Base-by-base conservation (phyloP, 2,797 vertebrate species). In the Hafferia zeledoni region DNA sequence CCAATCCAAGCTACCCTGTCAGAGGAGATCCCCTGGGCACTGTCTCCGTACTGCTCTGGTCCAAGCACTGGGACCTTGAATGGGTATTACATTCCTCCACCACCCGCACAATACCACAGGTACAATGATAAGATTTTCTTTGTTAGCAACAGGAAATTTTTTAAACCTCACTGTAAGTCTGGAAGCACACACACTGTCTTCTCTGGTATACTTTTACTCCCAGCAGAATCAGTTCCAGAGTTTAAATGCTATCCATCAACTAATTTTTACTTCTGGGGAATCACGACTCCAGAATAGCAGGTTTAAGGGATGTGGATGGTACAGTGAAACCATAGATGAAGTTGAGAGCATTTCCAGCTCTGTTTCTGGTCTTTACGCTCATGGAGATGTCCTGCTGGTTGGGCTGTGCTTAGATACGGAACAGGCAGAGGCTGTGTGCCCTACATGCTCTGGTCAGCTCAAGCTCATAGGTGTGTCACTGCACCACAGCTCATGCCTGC, bases 361-460 rank as follows among this genome's bases (percentile, higher is more conserved):
- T 31, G 11, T 52, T 81, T 60, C 50, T 78, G 64, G 17, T 43
- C 59, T 69, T 72, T 43, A 22, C 87, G 64, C 55, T 83, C 46
- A 20, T 61, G 52, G 31, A 43, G 18, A 11, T 18, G 25, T 15
- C 4, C 6, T 71, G 12, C 16, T 78, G 47, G 7, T 31, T 0
- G 0, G 24, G 24, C 14, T 79, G 44, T 19, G 35, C 57, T 65
- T 28, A 56, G 37, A 10, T 19, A 47, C 55, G 59, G 63, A 68
- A 9, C 1, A 2, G 43, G 31, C 6, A 41, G 22, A 31, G 37
- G 39, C 46, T 0, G 0, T 53, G 41, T n/a, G 25, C 41, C 56
- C 44, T 33, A 5, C 0, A 0, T 37, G 33, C 16, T 22, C 22
- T 18, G 43, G 33, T n/a, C 78, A 39, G 24, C 57, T 64, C 44